Conservation (phyloP, 2,113 vertebrate species). For the Calidris pugnax region DNA sequence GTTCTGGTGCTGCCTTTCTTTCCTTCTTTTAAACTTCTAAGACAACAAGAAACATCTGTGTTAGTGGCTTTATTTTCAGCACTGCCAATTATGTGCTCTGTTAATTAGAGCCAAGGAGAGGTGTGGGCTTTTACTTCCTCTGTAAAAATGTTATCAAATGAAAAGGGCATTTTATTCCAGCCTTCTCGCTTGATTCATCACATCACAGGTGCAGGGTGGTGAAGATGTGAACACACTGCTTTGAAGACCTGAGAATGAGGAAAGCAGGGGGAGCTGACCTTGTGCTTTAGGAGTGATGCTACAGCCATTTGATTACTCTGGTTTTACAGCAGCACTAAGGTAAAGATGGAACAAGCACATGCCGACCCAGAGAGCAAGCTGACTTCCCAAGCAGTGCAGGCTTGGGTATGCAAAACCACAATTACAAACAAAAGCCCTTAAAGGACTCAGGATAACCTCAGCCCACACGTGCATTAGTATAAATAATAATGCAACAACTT, state of each 20-base stretch:
- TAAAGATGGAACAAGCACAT: neutral
- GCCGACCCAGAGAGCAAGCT: neutral
- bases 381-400: neutral
- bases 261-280: neutral
- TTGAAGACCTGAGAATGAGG: neutral
- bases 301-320: neutral
- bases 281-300: neutral
- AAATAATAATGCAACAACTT: neutral
- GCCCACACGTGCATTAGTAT: neutral
- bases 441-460: neutral
- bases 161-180: neutral
- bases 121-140: neutral
- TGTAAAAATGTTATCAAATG: neutral
- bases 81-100: neutral
- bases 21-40: neutral
- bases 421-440: neutral
- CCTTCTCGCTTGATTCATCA: neutral
- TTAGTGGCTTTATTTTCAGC: neutral
- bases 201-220: neutral
- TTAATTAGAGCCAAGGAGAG: conserved; percentile 33
- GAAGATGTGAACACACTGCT: neutral
- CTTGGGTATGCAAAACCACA: neutral
- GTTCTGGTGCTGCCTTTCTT: neutral
- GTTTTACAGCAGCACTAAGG: neutral
- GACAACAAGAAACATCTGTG: neutral